Conservation (phyloP, 92 coral and sea anemone genomes). For the Epizoanthus stellaris region DNA sequence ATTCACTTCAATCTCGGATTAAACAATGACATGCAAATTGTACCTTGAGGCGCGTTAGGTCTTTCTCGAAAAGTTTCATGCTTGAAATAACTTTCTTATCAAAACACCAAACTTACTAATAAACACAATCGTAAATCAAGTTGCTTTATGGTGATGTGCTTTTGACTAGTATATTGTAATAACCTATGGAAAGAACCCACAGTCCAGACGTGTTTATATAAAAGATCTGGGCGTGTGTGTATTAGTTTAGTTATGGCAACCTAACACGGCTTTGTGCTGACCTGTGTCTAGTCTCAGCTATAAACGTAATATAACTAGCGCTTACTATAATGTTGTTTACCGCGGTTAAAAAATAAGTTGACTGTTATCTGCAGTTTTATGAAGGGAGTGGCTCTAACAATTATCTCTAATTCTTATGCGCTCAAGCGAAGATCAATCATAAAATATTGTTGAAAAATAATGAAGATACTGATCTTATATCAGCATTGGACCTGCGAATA, state of each 20-base stretch:
- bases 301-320: too few relatives aligned
- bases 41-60: not conserved
- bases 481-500: too few relatives aligned
- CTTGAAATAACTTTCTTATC: not conserved
- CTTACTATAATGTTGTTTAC: too few relatives aligned
- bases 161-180: not conserved
- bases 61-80: not conserved
- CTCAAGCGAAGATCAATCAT: slow-evolving; percentile 14
- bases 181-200: not conserved
- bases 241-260: too few relatives aligned
- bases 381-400: too few relatives aligned
- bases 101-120: not conserved
- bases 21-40: slow-evolving; percentile 25
- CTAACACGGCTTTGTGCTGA: too few relatives aligned
- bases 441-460: not conserved
- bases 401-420: not conserved
- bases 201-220: not conserved
- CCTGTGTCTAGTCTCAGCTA: too few relatives aligned
- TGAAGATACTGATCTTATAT: too few relatives aligned
- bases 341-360: too few relatives aligned
- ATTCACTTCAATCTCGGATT: not conserved
- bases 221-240: too few relatives aligned
- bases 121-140: not conserved
- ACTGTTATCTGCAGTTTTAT: too few relatives aligned
- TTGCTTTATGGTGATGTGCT: not conserved